These are phyloP conservation scores for Glareola pratincola DNA, from an alignment of 2,113 vertebrate genomes.

Conservation along the genomic window DNA sequence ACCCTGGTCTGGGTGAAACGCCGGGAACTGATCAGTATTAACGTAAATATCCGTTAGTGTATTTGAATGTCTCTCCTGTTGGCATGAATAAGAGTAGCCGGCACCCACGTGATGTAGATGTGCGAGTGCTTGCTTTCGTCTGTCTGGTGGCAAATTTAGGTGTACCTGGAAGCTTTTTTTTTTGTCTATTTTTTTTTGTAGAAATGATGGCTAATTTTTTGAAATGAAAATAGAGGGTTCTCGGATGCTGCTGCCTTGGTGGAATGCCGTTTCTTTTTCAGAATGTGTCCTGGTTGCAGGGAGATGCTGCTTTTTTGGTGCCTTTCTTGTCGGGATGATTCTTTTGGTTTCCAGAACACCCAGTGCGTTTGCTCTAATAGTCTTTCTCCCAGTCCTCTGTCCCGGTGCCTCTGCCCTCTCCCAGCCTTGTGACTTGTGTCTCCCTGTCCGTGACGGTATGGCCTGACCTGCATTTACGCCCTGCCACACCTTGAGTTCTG, in stretches of 20 bases:
- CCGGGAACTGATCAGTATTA: conserved; percentile 16
- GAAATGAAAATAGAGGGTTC: neutral
- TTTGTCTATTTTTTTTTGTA: neutral
- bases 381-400: neutral
- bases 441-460: neutral
- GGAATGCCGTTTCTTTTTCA: neutral
- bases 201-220: neutral
- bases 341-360: conserved; percentile 23
- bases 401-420: neutral
- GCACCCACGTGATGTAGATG: neutral
- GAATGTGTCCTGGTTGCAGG: neutral
- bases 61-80: neutral
- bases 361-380: neutral
- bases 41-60: neutral
- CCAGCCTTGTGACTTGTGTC: neutral
- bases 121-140: neutral
- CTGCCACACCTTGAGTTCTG: conserved; percentile 38
- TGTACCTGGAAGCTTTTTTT: neutral
- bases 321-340: conserved; percentile 25
- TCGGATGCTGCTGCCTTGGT: neutral
- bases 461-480: neutral
- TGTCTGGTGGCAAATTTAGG: neutral
- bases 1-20: neutral
- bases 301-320: neutral
- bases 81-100: neutral